Conservation (phyloP, 2,888 invertebrate genomes). For the Chaitophorus viminalis region DNA sequence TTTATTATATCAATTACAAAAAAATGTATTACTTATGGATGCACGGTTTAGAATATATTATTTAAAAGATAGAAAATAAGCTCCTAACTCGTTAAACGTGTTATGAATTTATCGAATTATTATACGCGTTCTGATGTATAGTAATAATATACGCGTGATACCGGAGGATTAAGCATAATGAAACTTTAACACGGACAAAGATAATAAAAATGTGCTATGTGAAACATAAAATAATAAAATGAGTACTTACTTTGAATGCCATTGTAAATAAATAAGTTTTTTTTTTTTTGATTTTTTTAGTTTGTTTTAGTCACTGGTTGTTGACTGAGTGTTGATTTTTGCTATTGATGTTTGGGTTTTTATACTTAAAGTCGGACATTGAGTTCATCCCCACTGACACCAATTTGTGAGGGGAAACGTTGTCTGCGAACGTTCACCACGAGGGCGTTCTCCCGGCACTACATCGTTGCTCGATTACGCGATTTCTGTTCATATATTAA, state of each 20-base stretch:
- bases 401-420: neutral
- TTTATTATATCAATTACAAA: too few relatives aligned
- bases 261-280: constrained; percentile 40
- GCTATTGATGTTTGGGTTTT: neutral
- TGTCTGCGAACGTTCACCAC: neutral
- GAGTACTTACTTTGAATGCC: constrained; percentile 44
- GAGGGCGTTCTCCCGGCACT: constrained; percentile 1
- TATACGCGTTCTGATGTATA: neutral
- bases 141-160: neutral
- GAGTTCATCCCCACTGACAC: neutral
- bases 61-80: too few relatives aligned
- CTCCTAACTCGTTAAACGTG: too few relatives aligned
- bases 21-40: too few relatives aligned
- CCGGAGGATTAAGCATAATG: neutral
- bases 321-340: constrained; percentile 34
- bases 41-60: too few relatives aligned
- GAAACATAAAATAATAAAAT: too few relatives aligned
- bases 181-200: neutral
- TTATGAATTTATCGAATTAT: neutral
- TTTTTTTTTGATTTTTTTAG: constrained; percentile 31
- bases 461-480: too few relatives aligned
- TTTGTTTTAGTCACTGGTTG: constrained; percentile 18
- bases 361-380: neutral
- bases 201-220: neutral
- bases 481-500: too few relatives aligned